A percentile compares a stretch with the other conserved stretches of the same genome.
phyloP scores from a whole-genome alignment of 2,113 vertebrate genomes.

The Camelus bactrianus region DNA sequence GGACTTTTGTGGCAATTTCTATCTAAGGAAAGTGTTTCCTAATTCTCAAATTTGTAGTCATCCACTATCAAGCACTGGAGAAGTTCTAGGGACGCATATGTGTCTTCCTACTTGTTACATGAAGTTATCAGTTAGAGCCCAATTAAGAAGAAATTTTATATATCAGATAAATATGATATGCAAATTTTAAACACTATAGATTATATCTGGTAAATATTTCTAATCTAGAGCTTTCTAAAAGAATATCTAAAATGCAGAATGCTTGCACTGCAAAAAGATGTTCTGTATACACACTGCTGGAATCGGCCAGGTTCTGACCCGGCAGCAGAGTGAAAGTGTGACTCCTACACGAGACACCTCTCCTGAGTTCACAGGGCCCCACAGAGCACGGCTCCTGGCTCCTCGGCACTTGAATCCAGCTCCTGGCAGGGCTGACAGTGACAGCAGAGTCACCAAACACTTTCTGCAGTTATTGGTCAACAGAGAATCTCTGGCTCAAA shows the following conservation, averaged over 20 bases:
- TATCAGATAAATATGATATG: neutral
- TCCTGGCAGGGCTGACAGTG: neutral
- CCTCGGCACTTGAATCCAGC: neutral
- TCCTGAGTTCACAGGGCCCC: neutral
- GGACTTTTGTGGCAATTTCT: neutral
- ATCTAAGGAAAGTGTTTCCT: neutral
- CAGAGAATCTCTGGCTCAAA: conserved; percentile 24
- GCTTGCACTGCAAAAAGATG: neutral
- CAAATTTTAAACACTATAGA: neutral
- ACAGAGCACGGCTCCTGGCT: neutral
- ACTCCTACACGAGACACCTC: neutral
- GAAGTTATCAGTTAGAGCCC: neutral
- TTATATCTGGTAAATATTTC: neutral
- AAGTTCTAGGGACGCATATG: neutral
- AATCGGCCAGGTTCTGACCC: neutral
- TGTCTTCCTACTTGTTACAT: neutral
- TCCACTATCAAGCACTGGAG: neutral
- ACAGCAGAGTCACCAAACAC: neutral
- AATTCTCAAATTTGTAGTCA: conserved; percentile 39
- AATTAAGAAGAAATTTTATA: conserved; percentile 35
- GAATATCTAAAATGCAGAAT: conserved; percentile 48
- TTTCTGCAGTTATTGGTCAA: conserved; percentile 33
- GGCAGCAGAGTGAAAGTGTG: neutral
- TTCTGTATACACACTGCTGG: neutral
- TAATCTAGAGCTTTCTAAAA: neutral